These are phyloP conservation scores for Drepana arcuata DNA, from an alignment of 1,140 invertebrate species.

Conservation along the genomic window DNA sequence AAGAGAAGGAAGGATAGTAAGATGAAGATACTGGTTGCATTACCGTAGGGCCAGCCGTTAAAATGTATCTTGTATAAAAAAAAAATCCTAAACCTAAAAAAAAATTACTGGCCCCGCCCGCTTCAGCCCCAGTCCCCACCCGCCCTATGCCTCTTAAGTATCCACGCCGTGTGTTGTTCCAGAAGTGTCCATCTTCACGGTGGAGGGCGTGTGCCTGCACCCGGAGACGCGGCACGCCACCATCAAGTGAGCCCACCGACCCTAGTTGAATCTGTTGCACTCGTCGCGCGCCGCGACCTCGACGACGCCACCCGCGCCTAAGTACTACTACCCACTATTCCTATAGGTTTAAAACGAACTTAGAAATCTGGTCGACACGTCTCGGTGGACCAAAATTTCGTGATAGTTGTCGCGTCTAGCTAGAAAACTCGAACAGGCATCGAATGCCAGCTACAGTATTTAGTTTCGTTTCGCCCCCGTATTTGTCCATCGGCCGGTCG, in stretches of 20 bases:
- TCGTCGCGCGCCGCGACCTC: conserved; percentile 1
- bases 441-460: conserved; percentile 35
- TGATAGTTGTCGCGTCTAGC: conserved; percentile 45
- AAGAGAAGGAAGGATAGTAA: too few species aligned
- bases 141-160: too few species aligned
- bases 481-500: conserved; percentile 48
- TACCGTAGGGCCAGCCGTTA: too few species aligned
- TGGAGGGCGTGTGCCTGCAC: conserved; percentile 86
- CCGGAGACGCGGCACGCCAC: conserved; percentile 72
- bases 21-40: too few species aligned
- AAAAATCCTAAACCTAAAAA: too few species aligned
- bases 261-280: conserved; percentile 28
- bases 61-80: too few species aligned
- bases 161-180: too few species aligned
- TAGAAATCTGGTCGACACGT: conserved; percentile 42
- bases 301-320: neutral
- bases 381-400: conserved; percentile 55
- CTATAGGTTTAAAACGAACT: conserved; percentile 50
- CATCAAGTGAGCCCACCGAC: conserved; percentile 44
- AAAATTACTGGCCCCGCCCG: too few species aligned
- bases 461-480: conserved; percentile 15
- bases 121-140: too few species aligned
- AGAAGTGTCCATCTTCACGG: conserved; percentile 94
- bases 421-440: conserved; percentile 31
- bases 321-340: too few species aligned